Evolutionary conservation across 2,888 invertebrate species (phyloP), one percentile per base, ranked within the genome.

Genomic region (Meganola albula): DNA sequence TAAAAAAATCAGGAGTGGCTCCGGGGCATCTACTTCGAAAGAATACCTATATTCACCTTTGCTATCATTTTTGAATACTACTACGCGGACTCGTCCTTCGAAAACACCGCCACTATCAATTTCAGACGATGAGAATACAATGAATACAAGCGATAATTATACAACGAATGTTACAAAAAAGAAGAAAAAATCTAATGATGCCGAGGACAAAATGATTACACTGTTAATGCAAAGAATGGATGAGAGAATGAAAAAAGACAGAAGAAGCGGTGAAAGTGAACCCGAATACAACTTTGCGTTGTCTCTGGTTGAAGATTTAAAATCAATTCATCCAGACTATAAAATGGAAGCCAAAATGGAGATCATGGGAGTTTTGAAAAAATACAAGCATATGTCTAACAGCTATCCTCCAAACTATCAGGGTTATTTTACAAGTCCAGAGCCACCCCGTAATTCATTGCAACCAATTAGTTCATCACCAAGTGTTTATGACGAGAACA

Each of bases 361-460:
- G 38, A 40, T 44, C 5, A 31, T 41, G 37, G 36, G 32, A 40
- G 27, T 45, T 44, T 34, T 40, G 12, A 40, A 42, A 30, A 47
- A 49, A 39, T 46, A 44, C 21, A 46, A 44, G 25, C 40, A 26
- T 21, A 31, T 31, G 24, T 31, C 31, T 24, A 31, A 31, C 10
- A 33, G 33, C 23, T 35, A 46, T 46, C 36, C 37, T 46, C 36
- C 40, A 32, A n/a, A 48, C 32, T 41, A 44, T 44, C 14, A 28
- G 14, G 47, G 42, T 30, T 46, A 46, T 51, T 48, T 31, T 37
- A 44, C 48, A 31, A 51, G 26, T 46, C 27, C 42, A 48, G 51
- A 45, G 31, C 42, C 44, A 51, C 25, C 38, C 8, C 46, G n/a
- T 37, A 39, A 34, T 31, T 21, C 38, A 37, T 34, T 24, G 10